These are phyloP conservation scores for Hylia prasina DNA, from an alignment of 2,113 vertebrate species.

Conservation along the genomic window DNA sequence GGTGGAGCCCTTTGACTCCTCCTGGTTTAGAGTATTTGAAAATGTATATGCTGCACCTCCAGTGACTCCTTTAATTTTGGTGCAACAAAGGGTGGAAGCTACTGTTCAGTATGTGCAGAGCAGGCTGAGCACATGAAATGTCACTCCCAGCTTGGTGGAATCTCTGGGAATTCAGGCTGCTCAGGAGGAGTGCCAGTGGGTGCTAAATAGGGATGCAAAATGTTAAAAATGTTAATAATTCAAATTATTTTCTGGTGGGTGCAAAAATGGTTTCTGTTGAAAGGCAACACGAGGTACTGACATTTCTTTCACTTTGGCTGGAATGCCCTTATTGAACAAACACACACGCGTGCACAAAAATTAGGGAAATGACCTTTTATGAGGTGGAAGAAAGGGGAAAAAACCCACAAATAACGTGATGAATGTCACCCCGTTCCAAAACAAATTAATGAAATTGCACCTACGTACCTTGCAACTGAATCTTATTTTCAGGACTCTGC, in stretches of 20 bases:
- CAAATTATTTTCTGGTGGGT: neutral
- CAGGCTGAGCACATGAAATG: neutral
- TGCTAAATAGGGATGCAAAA: slow-evolving; percentile 10
- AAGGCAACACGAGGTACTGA: neutral
- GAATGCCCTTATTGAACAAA: neutral
- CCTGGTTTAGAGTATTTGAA: neutral
- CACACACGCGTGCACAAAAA: neutral
- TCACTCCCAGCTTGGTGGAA: neutral
- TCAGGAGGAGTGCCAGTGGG: neutral
- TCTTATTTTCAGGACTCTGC: slow-evolving; percentile 98
- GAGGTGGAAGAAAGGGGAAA: neutral
- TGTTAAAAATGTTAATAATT: neutral
- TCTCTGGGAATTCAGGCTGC: neutral
- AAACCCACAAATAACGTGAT: neutral
- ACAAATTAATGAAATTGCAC: slow-evolving; percentile 38
- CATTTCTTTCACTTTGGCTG: neutral
- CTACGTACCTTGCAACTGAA: slow-evolving; percentile 93
- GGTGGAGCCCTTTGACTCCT: neutral
- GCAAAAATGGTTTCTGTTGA: neutral
- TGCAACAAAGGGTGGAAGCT: neutral
- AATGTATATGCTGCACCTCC: neutral
- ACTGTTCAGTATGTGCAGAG: neutral
- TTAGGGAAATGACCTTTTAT: slow-evolving; percentile 9
- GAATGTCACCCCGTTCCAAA: neutral
- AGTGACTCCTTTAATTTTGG: neutral